phyloP scores from a whole-genome alignment of 2,888 invertebrate genomes.

The Notodonta dromedarius region DNA sequence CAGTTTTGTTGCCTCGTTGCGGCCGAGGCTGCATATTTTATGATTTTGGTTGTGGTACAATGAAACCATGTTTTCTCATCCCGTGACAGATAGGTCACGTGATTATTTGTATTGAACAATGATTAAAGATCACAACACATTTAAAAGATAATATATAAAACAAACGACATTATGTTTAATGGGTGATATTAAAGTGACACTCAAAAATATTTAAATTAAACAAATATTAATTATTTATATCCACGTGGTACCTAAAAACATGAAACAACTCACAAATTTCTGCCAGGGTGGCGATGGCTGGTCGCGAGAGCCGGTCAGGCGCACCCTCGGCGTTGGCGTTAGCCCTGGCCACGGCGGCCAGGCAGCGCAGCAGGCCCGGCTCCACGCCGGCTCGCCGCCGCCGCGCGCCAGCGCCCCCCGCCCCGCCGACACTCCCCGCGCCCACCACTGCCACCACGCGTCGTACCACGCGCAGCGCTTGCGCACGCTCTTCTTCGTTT shows the following conservation, averaged over 20 bases:
- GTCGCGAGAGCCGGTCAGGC: constrained; percentile 92
- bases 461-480: constrained; percentile 94
- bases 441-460: constrained; percentile 74
- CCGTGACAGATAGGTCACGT: no score
- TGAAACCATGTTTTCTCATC: no score
- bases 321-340: constrained; percentile 87
- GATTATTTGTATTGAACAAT: no score
- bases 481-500: constrained; percentile 96
- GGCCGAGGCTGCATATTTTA: no score
- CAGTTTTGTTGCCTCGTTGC: no score
- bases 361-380: constrained; percentile 89
- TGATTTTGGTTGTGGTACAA: neutral
- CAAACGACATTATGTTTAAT: no score
- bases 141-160: no score
- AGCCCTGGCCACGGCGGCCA: constrained; percentile 91
- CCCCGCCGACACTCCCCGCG: constrained; percentile 85
- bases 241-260: no score
- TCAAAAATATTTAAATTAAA: no score
- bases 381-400: constrained; percentile 89
- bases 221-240: no score
- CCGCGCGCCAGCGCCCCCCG: constrained; percentile 81
- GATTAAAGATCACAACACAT: no score
- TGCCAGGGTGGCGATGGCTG: constrained; percentile 94
- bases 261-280: constrained; percentile 89
- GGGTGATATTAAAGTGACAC: no score